Base-by-base conservation (phyloP, 1,140 invertebrate species). In the Dinothrombium tinctorium region DNA sequence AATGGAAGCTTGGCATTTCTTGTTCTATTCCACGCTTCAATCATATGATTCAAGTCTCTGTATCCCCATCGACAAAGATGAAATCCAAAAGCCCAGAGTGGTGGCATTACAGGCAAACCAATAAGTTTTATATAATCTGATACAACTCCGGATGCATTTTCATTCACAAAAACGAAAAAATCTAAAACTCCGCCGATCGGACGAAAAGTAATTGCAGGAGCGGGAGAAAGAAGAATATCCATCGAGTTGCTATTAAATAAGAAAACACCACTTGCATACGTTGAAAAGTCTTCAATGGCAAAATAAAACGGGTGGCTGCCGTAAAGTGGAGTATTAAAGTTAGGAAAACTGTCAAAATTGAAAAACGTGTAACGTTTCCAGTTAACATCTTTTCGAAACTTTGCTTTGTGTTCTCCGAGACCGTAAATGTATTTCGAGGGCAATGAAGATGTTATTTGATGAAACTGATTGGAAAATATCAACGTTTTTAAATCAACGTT, bases 161-260 rank as follows among this genome's bases (percentile, higher is more conserved):
- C 73, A 0, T 78, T 77, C 41, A 74, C 43, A 50, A 81, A 69
- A 48, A 80, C 60, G 49, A 71, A 72, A 17, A 83, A 69, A 55
- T 80, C 69, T 11, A 82, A 63, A 12, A 77, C 62, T 3, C 77
- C 78, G 3, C 77, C 78, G 35, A 77, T 71, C 0, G 71, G 59
- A 45, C 76, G 58, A 50, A 73, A 81, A 0, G 76, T 79, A 25
- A 82, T 63, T 0, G 70, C 73, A 5, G 77, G 76, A 2, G 68
- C 65, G 12, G 76, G 75, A 53, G 79, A 73, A 0, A 81, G 54
- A 29, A 77, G 68, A 22, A 82, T 61, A 54, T 83, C 77, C 72
- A 82, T 79, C 37, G 75, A 74, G 59, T 83, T 79, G 45, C 74
- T 76, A 47, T 82, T 83, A 19, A 76, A 58, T 20, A 83, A 63